A percentile compares a stretch with the other conserved stretches of the same genome.
These are phyloP conservation scores for Coleophora deauratella DNA, from an alignment of 2,888 invertebrate species.

Conservation along the genomic window DNA sequence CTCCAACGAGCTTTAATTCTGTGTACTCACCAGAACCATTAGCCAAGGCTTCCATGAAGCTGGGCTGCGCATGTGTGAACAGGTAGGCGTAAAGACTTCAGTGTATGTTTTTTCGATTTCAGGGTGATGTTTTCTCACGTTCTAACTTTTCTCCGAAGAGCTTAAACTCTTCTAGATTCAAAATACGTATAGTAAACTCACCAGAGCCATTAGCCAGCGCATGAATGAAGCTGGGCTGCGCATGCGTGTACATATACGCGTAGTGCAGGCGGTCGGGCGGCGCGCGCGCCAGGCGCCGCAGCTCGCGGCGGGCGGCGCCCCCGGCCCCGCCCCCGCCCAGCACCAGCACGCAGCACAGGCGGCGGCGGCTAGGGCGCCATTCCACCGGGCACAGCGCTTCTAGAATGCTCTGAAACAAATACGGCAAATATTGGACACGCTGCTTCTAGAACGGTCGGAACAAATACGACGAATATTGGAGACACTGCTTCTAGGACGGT, in stretches of 20 bases:
- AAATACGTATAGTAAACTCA: too few species aligned
- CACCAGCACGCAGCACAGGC: slow-evolving; percentile 84
- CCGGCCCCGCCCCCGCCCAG: slow-evolving; percentile 73
- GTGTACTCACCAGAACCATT: slow-evolving; percentile 68
- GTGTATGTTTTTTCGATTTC: too few species aligned
- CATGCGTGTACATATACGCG: slow-evolving; percentile 90
- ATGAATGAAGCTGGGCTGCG: slow-evolving; percentile 87
- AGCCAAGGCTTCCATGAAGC: slow-evolving; percentile 85
- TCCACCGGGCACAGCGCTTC: slow-evolving; percentile 93
- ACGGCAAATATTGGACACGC: too few species aligned
- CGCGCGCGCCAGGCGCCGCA: slow-evolving; percentile 81
- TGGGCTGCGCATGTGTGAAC: slow-evolving; percentile 87
- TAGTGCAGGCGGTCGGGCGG: slow-evolving; percentile 85
- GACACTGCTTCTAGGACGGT: too few species aligned
- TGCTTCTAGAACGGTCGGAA: too few species aligned
- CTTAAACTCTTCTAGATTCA: too few species aligned
- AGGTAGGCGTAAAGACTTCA: slow-evolving; percentile 96
- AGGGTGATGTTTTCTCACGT: too few species aligned
- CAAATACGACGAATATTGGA: too few species aligned
- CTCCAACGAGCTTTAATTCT: too few species aligned
- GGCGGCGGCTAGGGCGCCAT: slow-evolving; percentile 82
- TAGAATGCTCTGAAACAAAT: slow-evolving; percentile 71
- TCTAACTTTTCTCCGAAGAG: too few species aligned
- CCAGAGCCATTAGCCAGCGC: slow-evolving; percentile 77
- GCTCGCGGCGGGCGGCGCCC: slow-evolving; percentile 73